Evolutionary conservation across 2,113 vertebrate genomes (phyloP).

Genomic region (Entomyzon cyanotis): DNA sequence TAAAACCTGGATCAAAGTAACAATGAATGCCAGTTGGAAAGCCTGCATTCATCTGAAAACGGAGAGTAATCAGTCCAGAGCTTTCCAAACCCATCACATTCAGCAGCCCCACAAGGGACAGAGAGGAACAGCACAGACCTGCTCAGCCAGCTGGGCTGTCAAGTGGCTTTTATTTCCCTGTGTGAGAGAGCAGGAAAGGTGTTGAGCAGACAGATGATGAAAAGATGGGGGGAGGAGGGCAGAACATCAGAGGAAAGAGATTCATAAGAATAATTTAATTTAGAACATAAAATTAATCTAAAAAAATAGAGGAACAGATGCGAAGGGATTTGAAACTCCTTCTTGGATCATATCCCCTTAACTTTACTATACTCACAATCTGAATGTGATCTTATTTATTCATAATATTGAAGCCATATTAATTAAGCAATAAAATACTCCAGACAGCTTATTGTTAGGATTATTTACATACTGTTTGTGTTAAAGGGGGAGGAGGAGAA

Average conservation of each 20-base stretch:
- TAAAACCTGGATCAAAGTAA: background rate
- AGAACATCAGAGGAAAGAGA: slow-evolving; percentile 32
- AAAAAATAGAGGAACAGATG: slow-evolving; percentile 72
- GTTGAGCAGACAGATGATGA: slow-evolving; percentile 14
- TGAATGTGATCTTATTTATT: slow-evolving; percentile 59
- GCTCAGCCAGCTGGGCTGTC: slow-evolving; percentile 52
- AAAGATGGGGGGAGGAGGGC: slow-evolving; percentile 1
- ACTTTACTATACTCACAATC: slow-evolving; percentile 41
- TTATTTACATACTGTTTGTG: slow-evolving; percentile 44
- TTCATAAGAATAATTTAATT: slow-evolving; percentile 76
- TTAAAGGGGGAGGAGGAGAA: background rate
- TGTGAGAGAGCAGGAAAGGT: background rate
- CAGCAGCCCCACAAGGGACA: background rate
- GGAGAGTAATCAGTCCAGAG: background rate
- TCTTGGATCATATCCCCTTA: slow-evolving; percentile 62
- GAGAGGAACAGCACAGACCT: background rate
- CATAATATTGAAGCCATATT: slow-evolving; percentile 65
- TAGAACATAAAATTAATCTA: slow-evolving; percentile 68
- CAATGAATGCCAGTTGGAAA: slow-evolving; percentile 10
- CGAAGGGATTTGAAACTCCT: slow-evolving; percentile 68
- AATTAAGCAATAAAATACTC: slow-evolving; percentile 70
- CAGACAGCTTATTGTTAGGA: slow-evolving; percentile 60
- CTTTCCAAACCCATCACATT: slow-evolving; percentile 35
- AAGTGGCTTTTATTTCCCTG: slow-evolving; percentile 15
- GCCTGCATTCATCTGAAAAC: background rate